phyloP scores from a whole-genome alignment of 2,797 vertebrate species.

The Chrysocyon brachyurus region DNA sequence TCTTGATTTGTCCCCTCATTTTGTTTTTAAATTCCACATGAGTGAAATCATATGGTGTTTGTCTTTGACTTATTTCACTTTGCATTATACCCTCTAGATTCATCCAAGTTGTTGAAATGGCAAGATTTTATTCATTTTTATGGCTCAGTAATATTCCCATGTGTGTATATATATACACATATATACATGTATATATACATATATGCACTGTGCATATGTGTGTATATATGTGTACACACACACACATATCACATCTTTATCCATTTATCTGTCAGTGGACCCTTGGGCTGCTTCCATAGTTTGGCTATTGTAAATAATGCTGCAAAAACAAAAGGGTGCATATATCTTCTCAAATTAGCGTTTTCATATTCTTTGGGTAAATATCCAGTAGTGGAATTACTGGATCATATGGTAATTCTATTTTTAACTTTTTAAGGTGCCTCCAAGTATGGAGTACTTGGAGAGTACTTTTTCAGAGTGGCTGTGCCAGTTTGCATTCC shows the following conservation, averaged over 20 bases:
- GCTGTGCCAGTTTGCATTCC: background rate
- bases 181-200: no score
- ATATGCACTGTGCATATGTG: no score
- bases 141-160: background rate
- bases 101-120: background rate
- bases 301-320: background rate
- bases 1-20: background rate
- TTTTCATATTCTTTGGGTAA: background rate
- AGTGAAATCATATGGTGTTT: background rate
- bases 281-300: background rate
- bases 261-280: background rate
- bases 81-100: background rate
- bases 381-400: background rate
- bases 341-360: background rate
- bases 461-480: background rate
- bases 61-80: background rate
- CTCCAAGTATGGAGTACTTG: background rate
- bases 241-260: background rate
- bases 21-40: background rate
- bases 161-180: background rate
- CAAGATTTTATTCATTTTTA: background rate
- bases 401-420: background rate
- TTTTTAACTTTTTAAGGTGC: background rate
- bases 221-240: no score
- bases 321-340: background rate